Base-by-base conservation (phyloP, 2,113 vertebrate genomes). In the Poeciliopsis prolifica region DNA sequence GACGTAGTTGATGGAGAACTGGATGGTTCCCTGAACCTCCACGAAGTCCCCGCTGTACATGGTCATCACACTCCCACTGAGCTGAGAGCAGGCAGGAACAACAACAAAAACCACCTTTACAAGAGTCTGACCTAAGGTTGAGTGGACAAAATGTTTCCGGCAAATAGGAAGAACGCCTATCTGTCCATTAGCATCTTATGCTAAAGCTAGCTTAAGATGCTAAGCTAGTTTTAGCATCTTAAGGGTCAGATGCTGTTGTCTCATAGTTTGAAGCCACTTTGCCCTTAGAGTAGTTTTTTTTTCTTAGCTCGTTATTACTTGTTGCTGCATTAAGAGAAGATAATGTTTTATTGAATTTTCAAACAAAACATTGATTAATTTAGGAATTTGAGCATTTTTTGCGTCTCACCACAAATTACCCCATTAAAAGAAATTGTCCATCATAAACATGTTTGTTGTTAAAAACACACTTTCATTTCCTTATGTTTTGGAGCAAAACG, bases 1-100 rank as follows among this genome's bases (percentile, higher is more conserved):
- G 61, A 97, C 88, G 2, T 99, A 99, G 91, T 97, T 97, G 58
- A 99, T 82, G 61, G 97, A 96, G 91, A 98, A 98, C 83, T 98
- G 96, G 65, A 99, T 95, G 73, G 74, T 96, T 24, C 98, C 97
- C 87, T 96, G 96, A 75, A 99, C 94, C 33, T 99, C 96, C 31
- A 98, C 92, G 19, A 96, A 97, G 83, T 99, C 97, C 11, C 93
- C 95, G 1, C 95, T 97, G 26, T 96, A 96, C 88, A 99, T 90
- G 67, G 97, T 99, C 95, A 96, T 96, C 63, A 97, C 92, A 71
- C 97, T 99, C 61, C 97, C 94, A 2, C 96, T 98, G 33, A 97
- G 94, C 98, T 99, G 79, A 54, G 60, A 30, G 67, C 69, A 83
- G 33, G 77, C 1, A 44, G 54, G 73, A 60, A 77, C 29, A 70